Evolutionary conservation across 2,888 invertebrate genomes (phyloP), one percentile per base, ranked within the genome.

Genomic region (Drosophila pseudotakahashii): DNA sequence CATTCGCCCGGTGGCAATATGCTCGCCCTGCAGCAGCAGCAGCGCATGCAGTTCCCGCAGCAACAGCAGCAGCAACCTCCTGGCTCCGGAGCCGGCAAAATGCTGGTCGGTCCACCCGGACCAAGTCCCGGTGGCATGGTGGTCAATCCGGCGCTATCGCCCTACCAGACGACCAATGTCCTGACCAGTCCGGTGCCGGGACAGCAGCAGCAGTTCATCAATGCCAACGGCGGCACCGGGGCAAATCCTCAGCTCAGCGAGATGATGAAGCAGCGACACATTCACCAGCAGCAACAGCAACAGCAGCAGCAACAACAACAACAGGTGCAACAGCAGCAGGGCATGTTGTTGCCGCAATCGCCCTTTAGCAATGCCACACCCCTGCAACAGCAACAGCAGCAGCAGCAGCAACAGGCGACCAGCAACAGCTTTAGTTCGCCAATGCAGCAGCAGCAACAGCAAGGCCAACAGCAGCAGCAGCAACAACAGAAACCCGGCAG

Each of bases 101-200:
- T 92, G 80, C 90, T 95, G 42, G 96, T 96, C 10, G 95, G 96
- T 2, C 94, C 95, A 41, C 95, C 96, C 0, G 96, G 96, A 7
- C 96, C 96, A 6, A 96, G 96, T 91, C 96, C 96, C 7, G 96
- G 94, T 78, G 76, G 77, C 34, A 78, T 82, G 75, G 93, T 94
- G 63, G 93, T 93, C 76, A 94, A 94, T 90, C 94, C 95, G 14
- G 95, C 95, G 72, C 93, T 96, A 87, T 96, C 96, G 41, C 96
- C 96, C 16, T 96, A 96, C 90, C 70, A 71, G 23, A 71, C 74
- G n/a, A 53, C 42, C 53, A 73, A 73, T 53, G 73, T 88, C 13
- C 62, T 91, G 19, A 89, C 90, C 41, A 92, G 91, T 59, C 90
- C 91, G 2, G 88, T 89, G 58, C 88, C 91, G 0, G 86, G 91